phyloP scores from a whole-genome alignment of 2,888 invertebrate species.

The Patella pellucida region DNA sequence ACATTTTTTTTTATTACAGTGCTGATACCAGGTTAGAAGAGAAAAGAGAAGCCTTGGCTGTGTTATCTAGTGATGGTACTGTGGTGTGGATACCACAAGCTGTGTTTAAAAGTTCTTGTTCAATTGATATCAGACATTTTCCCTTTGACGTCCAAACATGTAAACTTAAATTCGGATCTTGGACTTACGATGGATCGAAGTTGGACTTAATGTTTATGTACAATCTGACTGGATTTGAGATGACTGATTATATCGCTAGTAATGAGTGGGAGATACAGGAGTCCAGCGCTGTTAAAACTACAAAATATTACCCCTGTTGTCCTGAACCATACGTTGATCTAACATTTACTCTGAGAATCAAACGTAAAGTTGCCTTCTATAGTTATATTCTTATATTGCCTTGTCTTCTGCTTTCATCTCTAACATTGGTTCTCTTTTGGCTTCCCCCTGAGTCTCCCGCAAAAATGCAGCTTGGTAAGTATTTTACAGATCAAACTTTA shows the following conservation, averaged over 20 bases:
- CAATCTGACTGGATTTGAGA: slow-evolving; percentile 51
- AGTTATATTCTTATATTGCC: slow-evolving; percentile 71
- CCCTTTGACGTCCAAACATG: slow-evolving; percentile 70
- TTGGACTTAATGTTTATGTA: slow-evolving; percentile 52
- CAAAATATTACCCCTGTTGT: slow-evolving; percentile 67
- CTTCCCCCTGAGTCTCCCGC: slow-evolving; percentile 72
- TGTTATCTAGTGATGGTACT: slow-evolving; percentile 62
- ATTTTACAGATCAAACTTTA: neutral
- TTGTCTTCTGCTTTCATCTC: slow-evolving; percentile 70
- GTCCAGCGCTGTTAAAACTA: slow-evolving; percentile 63
- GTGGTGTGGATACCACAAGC: slow-evolving; percentile 68
- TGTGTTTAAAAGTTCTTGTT: slow-evolving; percentile 69
- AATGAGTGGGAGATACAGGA: slow-evolving; percentile 70
- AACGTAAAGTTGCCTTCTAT: slow-evolving; percentile 66
- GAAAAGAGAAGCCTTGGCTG: slow-evolving; percentile 68
- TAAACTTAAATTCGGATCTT: slow-evolving; percentile 70
- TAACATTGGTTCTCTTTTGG: slow-evolving; percentile 72
- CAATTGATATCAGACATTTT: slow-evolving; percentile 70
- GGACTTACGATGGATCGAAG: slow-evolving; percentile 70
- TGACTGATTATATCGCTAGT: slow-evolving; percentile 66
- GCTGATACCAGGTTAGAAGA: slow-evolving; percentile 70
- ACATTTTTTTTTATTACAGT: slow-evolving; percentile 43
- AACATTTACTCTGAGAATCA: slow-evolving; percentile 65
- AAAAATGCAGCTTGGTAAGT: slow-evolving; percentile 71
- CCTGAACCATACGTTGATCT: slow-evolving; percentile 67